Conservation (phyloP, 2,797 vertebrate species). For the Sebastes miniatus region DNA sequence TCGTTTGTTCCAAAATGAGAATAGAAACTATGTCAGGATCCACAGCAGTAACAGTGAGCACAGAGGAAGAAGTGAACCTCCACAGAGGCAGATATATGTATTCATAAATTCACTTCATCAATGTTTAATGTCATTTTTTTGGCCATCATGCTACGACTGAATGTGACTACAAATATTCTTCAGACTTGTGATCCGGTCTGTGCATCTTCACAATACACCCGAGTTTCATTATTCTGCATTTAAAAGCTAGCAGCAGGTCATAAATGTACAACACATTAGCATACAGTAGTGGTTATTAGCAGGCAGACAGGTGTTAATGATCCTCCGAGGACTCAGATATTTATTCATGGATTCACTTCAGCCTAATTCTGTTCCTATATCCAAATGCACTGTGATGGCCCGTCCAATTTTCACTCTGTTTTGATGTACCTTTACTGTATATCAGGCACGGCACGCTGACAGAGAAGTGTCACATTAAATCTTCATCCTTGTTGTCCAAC, state of each 20-base stretch:
- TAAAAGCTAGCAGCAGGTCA: conserved; percentile 55
- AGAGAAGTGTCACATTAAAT: conserved; percentile 58
- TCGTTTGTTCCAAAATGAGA: neutral
- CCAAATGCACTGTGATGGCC: conserved; percentile 50
- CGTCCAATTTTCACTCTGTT: conserved; percentile 29
- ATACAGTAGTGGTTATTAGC: conserved; percentile 56
- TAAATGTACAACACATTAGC: conserved; percentile 61
- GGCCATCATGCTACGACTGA: conserved; percentile 22
- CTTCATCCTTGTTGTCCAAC: conserved; percentile 47
- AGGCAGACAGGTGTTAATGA: conserved; percentile 73
- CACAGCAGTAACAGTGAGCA: conserved; percentile 3
- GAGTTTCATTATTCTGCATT: conserved; percentile 63
- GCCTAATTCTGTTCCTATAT: conserved; percentile 53
- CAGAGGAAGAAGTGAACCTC: conserved; percentile 6
- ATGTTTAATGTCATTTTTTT: conserved; percentile 57
- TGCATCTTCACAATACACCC: conserved; percentile 44
- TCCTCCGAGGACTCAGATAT: conserved; percentile 66
- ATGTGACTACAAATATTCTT: conserved; percentile 47
- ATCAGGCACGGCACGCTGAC: conserved; percentile 30
- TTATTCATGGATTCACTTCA: conserved; percentile 72
- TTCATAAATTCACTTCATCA: conserved; percentile 64
- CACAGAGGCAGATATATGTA: conserved; percentile 39
- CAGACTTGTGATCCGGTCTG: conserved; percentile 44
- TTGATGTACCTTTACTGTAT: conserved; percentile 52
- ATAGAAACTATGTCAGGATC: neutral